Evolutionary conservation across 1,140 invertebrate genomes (phyloP), one percentile per base, ranked within the genome.

Genomic region (Mya arenaria): DNA sequence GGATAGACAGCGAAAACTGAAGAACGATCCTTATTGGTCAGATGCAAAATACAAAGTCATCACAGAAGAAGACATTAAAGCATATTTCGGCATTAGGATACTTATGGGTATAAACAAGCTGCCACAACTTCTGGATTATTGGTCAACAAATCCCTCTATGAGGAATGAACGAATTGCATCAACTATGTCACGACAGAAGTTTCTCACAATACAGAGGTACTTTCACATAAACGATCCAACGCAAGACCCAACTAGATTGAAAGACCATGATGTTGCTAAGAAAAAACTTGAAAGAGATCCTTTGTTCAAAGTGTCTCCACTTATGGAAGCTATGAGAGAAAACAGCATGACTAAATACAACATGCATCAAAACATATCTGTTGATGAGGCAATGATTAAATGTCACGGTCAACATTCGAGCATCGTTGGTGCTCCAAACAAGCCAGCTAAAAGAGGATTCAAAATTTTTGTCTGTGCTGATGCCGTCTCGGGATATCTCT

Each of bases 341-440:
- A 66, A 66, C 32, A 66, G 32, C 32, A 39, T 6, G 13, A 6
- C 8, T 25, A 30, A 36, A 41, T 71, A 71, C 68, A 71, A 71
- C 28, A 19, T 71, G 4, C 68, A 71, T 52, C 41, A 52, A 15
- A 19, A 71, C 10, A 4, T 71, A 6, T 15, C 5, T 30, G 39
- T 71, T 25, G 68, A 71, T 52, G 68, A 71, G 28, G 68, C 41
- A 25, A 71, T 52, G 68, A 52, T 71, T 1, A 71, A 71, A 23
- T 71, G 68, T 52, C 68, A 71, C n/a, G 68, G 39, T 4, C 68
- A 71, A n/a, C 68, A 52, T 25, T 71, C 2, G 39, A 44, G 68
- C 2, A 71, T 71, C 25, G 68, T 71, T 15, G 68, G 68, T 8
- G 68, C 68, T 19, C 68, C 68, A 52, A 71, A 52, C 25, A 71